These are phyloP conservation scores for Mylabris sibirica DNA, from an alignment of 2,888 invertebrate species.

Conservation along the genomic window DNA sequence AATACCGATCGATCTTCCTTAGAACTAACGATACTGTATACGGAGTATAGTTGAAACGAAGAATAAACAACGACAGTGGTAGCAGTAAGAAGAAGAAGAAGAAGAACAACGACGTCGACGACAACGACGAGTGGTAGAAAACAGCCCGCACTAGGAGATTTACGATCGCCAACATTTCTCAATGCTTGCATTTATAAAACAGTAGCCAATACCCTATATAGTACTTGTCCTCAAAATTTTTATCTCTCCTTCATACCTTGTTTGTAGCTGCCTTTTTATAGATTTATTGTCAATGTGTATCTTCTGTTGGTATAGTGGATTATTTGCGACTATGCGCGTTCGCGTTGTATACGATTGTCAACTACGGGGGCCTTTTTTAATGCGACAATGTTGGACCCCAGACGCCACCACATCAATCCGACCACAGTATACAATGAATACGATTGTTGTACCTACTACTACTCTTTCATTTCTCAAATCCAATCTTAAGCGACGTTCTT, in stretches of 20 bases:
- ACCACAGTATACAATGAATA: too few relatives aligned
- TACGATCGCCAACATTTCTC: slow-evolving; percentile 54
- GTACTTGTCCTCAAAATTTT: slow-evolving; percentile 62
- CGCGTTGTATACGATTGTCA: slow-evolving; percentile 13
- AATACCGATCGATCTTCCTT: slow-evolving; percentile 1
- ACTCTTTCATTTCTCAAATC: background rate
- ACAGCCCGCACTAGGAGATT: slow-evolving; percentile 48
- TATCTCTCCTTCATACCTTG: slow-evolving; percentile 61
- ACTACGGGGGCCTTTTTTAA: background rate
- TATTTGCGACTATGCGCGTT: slow-evolving; percentile 52
- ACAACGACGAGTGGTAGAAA: slow-evolving; percentile 17
- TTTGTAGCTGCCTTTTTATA: slow-evolving; percentile 58
- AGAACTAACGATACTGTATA: background rate
- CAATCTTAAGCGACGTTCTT: too few relatives aligned
- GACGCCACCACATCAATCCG: slow-evolving; percentile 11
- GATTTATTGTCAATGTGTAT: slow-evolving; percentile 56
- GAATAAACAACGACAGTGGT: background rate
- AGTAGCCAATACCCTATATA: slow-evolving; percentile 60
- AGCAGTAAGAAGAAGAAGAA: background rate
- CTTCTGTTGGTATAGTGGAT: slow-evolving; percentile 42
- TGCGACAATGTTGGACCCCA: slow-evolving; percentile 8
- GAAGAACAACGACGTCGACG: background rate
- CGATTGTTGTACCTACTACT: background rate
- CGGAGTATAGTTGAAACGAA: background rate
- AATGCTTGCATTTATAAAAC: slow-evolving; percentile 57